phyloP scores from a whole-genome alignment of 1,140 invertebrate species.

The Cotesia glomerata region DNA sequence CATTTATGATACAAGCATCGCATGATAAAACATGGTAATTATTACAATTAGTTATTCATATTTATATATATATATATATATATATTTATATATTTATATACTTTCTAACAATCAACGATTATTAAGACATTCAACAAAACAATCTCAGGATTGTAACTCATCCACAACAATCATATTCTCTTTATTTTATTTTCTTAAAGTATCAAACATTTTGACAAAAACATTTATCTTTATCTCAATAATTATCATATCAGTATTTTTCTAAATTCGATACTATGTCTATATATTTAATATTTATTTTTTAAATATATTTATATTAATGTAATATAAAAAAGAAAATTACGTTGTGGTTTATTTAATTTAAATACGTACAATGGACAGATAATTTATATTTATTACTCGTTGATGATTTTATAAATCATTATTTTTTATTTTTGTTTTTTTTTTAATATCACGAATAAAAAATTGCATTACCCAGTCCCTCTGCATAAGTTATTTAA shows the following conservation, averaged over 20 bases:
- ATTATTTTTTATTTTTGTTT: constrained; percentile 5
- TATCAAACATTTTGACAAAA: neutral
- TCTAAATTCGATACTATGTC: too few species aligned
- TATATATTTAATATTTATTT: neutral
- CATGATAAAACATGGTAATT: neutral
- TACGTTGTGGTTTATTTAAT: neutral
- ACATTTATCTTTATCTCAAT: too few species aligned
- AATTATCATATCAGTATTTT: too few species aligned
- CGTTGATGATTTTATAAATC: constrained; percentile 2
- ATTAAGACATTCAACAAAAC: constrained; percentile 18
- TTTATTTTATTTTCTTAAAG: neutral
- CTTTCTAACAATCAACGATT: constrained; percentile 18
- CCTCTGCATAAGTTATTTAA: neutral
- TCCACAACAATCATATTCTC: constrained; percentile 8
- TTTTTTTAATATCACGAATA: constrained; percentile 13
- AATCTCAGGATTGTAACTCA: constrained; percentile 7
- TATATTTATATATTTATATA: constrained; percentile 1
- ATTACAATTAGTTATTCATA: neutral
- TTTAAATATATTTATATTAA: neutral
- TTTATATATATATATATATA: neutral
- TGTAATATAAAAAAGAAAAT: neutral
- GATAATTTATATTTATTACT: neutral
- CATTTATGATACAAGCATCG: constrained; percentile 22
- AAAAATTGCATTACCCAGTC: constrained; percentile 12
- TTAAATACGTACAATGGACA: constrained; percentile 10